phyloP scores from a whole-genome alignment of 2,113 vertebrate species.

The Cyprinus carpio region DNA sequence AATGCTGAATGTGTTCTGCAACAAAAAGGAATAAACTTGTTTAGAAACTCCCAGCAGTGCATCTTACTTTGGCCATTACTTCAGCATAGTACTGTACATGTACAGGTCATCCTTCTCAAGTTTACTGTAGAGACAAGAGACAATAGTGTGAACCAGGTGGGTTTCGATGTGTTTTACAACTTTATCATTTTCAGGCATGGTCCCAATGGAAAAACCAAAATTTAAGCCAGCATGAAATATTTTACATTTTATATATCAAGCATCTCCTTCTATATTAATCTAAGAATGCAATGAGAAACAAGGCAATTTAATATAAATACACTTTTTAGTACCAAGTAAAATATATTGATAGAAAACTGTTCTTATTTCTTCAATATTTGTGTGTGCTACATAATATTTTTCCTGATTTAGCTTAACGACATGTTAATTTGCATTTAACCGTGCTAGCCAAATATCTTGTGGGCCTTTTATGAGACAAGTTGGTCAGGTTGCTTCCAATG shows the following conservation, averaged over 20 bases:
- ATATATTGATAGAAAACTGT: too few relatives aligned
- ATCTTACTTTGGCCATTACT: constrained; percentile 93
- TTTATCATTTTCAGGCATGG: neutral
- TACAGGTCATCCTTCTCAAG: constrained; percentile 86
- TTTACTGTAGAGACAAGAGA: constrained; percentile 71
- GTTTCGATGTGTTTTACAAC: too few relatives aligned
- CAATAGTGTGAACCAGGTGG: neutral
- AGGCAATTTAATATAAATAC: too few relatives aligned
- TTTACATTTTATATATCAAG: too few relatives aligned
- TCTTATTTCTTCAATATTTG: too few relatives aligned
- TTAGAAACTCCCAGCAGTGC: neutral
- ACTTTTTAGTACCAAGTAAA: too few relatives aligned
- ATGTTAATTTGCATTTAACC: neutral
- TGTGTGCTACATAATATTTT: too few relatives aligned
- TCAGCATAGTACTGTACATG: constrained; percentile 87
- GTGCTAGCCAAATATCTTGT: neutral
- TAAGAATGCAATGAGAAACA: too few relatives aligned
- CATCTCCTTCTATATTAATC: too few relatives aligned
- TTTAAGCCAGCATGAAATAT: neutral
- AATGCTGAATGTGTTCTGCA: neutral
- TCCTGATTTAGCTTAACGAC: too few relatives aligned
- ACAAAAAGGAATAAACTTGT: neutral
- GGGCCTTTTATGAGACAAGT: neutral
- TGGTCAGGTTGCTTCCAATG: neutral
- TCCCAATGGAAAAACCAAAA: neutral